A percentile compares a stretch with the other conserved stretches of the same genome.
Evolutionary conservation across 2,888 invertebrate species (phyloP).

Genomic region (Drosophila nr. medialis): DNA sequence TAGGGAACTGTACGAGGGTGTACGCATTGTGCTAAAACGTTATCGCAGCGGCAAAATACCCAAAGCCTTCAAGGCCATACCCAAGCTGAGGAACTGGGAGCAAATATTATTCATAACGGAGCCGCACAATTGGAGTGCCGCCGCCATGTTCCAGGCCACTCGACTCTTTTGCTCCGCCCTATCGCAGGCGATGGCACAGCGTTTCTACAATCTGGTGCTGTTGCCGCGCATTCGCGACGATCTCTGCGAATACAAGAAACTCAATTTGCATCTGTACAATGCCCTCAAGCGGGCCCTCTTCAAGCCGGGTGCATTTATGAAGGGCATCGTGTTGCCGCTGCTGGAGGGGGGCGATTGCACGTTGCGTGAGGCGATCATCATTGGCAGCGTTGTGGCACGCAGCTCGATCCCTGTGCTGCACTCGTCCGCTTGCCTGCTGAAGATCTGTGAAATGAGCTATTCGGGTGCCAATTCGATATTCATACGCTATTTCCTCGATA

Average conservation of each 20-base stretch:
- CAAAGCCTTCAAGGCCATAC: slow-evolving; percentile 98
- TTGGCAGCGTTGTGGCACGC: slow-evolving; percentile 95
- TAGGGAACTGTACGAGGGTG: slow-evolving; percentile 95
- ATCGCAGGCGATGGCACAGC: slow-evolving; percentile 97
- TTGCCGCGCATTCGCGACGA: slow-evolving; percentile 97
- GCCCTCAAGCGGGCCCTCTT: slow-evolving; percentile 96
- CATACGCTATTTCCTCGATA: slow-evolving; percentile 96
- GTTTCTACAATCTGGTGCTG: slow-evolving; percentile 96
- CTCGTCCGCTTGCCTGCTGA: slow-evolving; percentile 96
- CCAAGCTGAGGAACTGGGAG: slow-evolving; percentile 96
- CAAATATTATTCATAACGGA: slow-evolving; percentile 94
- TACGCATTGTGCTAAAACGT: slow-evolving; percentile 93
- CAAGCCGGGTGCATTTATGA: slow-evolving; percentile 99
- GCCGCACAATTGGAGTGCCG: slow-evolving; percentile 98
- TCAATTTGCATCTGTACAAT: slow-evolving; percentile 98
- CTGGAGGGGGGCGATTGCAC: slow-evolving; percentile 96
- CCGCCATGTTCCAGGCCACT: slow-evolving; percentile 95
- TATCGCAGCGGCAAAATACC: slow-evolving; percentile 98
- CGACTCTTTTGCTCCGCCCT: slow-evolving; percentile 98
- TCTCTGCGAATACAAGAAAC: slow-evolving; percentile 95
- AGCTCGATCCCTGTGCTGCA: slow-evolving; percentile 97
- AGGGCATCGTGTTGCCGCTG: slow-evolving; percentile 91
- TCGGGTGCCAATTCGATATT: slow-evolving; percentile 98
- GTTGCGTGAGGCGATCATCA: slow-evolving; percentile 96
- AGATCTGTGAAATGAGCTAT: slow-evolving; percentile 99